Percentiles rank a stretch among this genome's conserved stretches.
Conservation (phyloP, 2,888 invertebrate genomes). For the Endotricha flammealis region DNA sequence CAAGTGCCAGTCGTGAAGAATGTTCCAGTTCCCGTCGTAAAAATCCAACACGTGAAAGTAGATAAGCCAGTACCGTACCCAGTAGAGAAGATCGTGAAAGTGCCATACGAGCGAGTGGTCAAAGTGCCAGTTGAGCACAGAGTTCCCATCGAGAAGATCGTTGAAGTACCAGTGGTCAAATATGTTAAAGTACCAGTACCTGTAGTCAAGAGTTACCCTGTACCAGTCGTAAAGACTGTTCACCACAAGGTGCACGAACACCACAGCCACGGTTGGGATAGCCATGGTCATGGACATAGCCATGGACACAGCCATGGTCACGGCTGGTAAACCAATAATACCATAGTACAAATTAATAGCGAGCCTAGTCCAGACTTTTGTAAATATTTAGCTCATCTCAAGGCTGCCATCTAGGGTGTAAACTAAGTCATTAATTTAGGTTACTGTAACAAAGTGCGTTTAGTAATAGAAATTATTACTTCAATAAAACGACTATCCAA, state of each 20-base stretch:
- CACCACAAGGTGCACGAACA: constrained; percentile 58
- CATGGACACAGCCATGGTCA: constrained; percentile 26
- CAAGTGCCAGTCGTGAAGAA: constrained; percentile 74
- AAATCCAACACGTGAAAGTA: constrained; percentile 74
- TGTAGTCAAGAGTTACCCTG: constrained; percentile 61
- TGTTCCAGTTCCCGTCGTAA: constrained; percentile 75
- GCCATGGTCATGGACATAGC: constrained; percentile 24
- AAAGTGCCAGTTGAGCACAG: constrained; percentile 75
- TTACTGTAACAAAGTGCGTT: constrained; percentile 44
- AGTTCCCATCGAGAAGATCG: constrained; percentile 70
- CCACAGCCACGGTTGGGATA: constrained; percentile 31
- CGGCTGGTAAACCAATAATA: constrained; percentile 17
- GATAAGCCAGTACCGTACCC: constrained; percentile 79
- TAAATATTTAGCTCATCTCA: constrained; percentile 74
- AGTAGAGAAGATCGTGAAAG: constrained; percentile 78
- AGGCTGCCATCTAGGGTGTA: constrained; percentile 75
- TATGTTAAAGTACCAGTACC: constrained; percentile 65
- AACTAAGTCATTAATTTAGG: constrained; percentile 76
- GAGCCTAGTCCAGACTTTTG: constrained; percentile 55
- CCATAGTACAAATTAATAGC: constrained; percentile 22
- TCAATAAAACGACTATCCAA: constrained; percentile 61
- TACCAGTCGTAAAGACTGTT: constrained; percentile 63
- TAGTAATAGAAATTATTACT: constrained; percentile 69
- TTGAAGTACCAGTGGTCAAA: constrained; percentile 75
- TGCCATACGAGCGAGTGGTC: constrained; percentile 77